Percentiles rank a stretch among this genome's conserved stretches.
Conservation (phyloP, 1,140 invertebrate genomes). For the Cyclargus thomasi region DNA sequence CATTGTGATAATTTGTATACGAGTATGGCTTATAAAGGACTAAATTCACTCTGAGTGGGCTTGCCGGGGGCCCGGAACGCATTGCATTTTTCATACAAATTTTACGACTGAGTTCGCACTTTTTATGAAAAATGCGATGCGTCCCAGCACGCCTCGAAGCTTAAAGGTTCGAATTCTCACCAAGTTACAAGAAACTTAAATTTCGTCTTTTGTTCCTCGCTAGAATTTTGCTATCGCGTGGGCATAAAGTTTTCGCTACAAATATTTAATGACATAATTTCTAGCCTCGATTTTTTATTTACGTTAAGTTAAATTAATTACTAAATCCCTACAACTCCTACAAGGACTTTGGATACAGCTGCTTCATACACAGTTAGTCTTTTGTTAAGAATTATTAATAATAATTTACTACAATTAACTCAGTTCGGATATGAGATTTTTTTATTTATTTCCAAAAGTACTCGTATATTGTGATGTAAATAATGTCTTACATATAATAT, state of each 20-base stretch:
- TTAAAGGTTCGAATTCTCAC: no score
- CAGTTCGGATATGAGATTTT: not conserved
- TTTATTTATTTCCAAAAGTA: no score
- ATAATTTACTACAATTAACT: not conserved
- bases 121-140: no score
- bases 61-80: no score
- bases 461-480: no score
- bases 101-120: no score
- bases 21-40: not conserved
- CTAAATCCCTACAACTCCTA: constrained; percentile 29
- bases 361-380: constrained; percentile 30
- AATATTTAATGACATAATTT: not conserved
- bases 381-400: not conserved
- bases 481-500: no score
- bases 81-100: no score
- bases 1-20: not conserved
- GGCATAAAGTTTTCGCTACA: not conserved
- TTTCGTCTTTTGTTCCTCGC: no score
- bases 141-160: not conserved
- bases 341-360: constrained; percentile 55
- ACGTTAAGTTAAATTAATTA: constrained; percentile 12
- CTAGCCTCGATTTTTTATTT: not conserved
- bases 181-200: no score
- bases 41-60: not conserved
- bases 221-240: no score